Percentiles rank a stretch among this genome's conserved stretches.
These are phyloP conservation scores for Oncopodura yosiiana DNA, from an alignment of 1,140 invertebrate genomes.

Conservation along the genomic window DNA sequence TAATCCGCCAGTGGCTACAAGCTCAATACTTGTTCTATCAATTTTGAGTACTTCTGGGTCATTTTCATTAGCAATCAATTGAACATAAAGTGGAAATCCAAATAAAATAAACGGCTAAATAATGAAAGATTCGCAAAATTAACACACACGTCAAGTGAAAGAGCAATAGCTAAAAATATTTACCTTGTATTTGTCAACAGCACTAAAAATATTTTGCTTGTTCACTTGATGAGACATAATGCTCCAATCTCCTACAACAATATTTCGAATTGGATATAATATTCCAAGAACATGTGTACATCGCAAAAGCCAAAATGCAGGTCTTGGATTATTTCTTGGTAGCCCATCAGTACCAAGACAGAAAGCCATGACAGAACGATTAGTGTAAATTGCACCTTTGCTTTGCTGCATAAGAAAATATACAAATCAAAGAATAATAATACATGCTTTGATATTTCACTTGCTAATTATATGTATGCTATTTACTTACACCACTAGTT, in stretches of 20 bases:
- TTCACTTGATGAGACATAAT: slow-evolving; percentile 34
- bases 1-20: slow-evolving; percentile 29
- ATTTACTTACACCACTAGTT: slow-evolving; percentile 22
- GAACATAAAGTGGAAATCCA: slow-evolving; percentile 33
- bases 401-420: neutral
- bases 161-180: neutral
- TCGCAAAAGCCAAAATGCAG: slow-evolving; percentile 22
- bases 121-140: neutral
- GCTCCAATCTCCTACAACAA: slow-evolving; percentile 22
- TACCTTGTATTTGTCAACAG: slow-evolving; percentile 33
- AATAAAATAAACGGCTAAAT: slow-evolving; percentile 29
- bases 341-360: slow-evolving; percentile 16
- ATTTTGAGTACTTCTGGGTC: slow-evolving; percentile 31
- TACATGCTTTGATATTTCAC: too few species aligned
- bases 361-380: slow-evolving; percentile 20
- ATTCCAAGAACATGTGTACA: slow-evolving; percentile 30
- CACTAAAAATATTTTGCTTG: slow-evolving; percentile 33
- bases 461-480: neutral
- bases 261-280: slow-evolving; percentile 29
- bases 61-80: slow-evolving; percentile 16
- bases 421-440: too few species aligned
- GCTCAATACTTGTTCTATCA: slow-evolving; percentile 21
- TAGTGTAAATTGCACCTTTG: slow-evolving; percentile 31
- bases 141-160: neutral
- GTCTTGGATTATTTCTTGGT: slow-evolving; percentile 12